These are phyloP conservation scores for Syritta pipiens DNA, from an alignment of 2,888 invertebrate genomes.

Conservation along the genomic window DNA sequence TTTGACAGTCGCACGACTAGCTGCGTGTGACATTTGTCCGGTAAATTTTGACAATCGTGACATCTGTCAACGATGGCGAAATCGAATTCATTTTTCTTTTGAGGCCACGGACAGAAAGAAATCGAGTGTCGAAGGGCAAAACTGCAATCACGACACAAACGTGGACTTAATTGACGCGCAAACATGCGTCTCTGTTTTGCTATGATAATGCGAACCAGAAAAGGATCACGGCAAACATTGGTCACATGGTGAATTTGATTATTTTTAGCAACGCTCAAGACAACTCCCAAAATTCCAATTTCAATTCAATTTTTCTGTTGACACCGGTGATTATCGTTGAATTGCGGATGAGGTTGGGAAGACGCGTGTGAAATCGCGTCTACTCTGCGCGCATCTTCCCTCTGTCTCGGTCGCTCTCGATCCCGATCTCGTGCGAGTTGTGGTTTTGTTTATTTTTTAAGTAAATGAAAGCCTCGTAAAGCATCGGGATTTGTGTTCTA, in stretches of 20 bases:
- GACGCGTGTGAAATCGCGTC: neutral
- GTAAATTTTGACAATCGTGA: no score
- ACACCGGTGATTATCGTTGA: conserved; percentile 25
- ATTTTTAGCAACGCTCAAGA: conserved; percentile 20
- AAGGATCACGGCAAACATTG: neutral
- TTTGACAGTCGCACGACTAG: neutral
- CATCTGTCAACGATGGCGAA: no score
- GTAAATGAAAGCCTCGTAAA: conserved; percentile 6
- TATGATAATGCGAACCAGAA: neutral
- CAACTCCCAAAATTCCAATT: neutral
- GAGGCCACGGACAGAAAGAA: neutral
- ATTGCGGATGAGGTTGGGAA: conserved; percentile 15
- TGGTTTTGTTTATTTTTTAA: neutral
- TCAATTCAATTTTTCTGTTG: neutral
- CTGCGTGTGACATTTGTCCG: neutral
- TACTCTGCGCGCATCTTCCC: neutral
- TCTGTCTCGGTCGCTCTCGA: no score
- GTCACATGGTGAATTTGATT: conserved; percentile 10
- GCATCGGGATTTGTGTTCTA: no score
- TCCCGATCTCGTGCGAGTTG: no score
- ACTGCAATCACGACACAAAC: neutral
- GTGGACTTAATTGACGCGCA: neutral
- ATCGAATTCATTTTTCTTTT: no score
- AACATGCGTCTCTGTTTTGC: neutral
- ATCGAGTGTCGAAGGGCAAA: neutral